Evolutionary conservation across 2,888 invertebrate species (phyloP), one percentile per base, ranked within the genome.

Genomic region (Timema podura): DNA sequence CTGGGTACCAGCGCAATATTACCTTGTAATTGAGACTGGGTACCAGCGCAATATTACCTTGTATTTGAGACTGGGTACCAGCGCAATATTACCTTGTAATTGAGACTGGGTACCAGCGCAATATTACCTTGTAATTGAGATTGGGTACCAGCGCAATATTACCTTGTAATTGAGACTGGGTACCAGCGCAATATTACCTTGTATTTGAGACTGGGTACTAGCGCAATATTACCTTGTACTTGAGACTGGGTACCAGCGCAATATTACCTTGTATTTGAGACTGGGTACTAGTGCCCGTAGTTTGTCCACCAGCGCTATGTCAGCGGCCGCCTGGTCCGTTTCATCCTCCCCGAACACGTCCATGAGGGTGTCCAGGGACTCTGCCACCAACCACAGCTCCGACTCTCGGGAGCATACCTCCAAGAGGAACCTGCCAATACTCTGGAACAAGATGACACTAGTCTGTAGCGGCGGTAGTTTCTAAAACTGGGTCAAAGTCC

Each of bases 311-410:
- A 92, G 82, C 74, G 86, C 84, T 15, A 91, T 83, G 77, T 89
- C 88, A 72, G 82, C 82, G 0, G 90, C 88, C 71, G 91, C 80
- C 30, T 78, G 77, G 78, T 91, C 89, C 70, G 89, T 88, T 77
- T 90, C 89, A 77, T 92, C 92, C 77, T 91, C 91, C 0, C 89
- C 86, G 80, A 90, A 92, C 75, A 92, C 85, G 78, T 92, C 92
- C 80, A 92, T 89, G 46, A 92, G 77, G 0, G 89, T 87, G 77
- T 92, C 92, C 54, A 92, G 78, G 5, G 89, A 87, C 82, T 92
- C 92, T 0, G 91, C 90, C 49, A 89, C 81, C 6, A 91, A 87
- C 89, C 90, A 90, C 8, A 89, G 85, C 73, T 89, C 88, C 30
- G 82, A 80, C 77, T 91, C 90, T 75, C 85, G 85, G 74, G 76